Evolutionary conservation across 2,113 vertebrate genomes (phyloP), one percentile per base, ranked within the genome.

Genomic region (Nycticryphes semicollaris): DNA sequence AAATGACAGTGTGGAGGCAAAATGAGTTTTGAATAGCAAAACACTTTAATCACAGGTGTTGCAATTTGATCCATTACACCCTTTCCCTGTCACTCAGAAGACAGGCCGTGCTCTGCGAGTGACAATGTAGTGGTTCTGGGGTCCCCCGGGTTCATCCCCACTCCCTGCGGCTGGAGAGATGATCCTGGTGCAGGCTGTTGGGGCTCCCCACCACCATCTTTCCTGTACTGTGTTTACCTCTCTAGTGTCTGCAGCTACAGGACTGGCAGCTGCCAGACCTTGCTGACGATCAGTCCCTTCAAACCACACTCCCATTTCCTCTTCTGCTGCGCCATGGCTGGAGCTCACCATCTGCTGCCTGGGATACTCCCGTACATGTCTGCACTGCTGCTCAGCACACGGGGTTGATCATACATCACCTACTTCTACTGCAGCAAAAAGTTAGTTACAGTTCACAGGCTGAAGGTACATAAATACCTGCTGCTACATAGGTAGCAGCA

Each of bases 281-380:
- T 2, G 10, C 47, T 51, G 64, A 30, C 3, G 11, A 39, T 19
- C 2, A 18, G 41, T 5, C 43, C 51, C 53, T 79, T 56, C 64
- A 75, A 20, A 56, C 4, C 45, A 24, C 22, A 14, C 30, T 31
- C 39, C 51, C 0, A 0, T 16, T 50, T 57, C 22, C 47, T 13
- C 30, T 14, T 81, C 12, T 28, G 8, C 51, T 41, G 87, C 4
- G 1, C 50, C 81, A 14, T 3, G 0, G 0, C 3, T 64, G 62
- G 48, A 82, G 66, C 53, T 91, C 62, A 27, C 9, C 31, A 24
- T 12, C 73, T 56, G 16, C 60, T 57, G 9, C 87, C 53, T 35
- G 3, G 0, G 70, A 45, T 8, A 3, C 22, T 48, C 39, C 57
- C 28, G 50, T 41, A 41, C 0, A 0, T 2, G 6, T 51, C 2